Conservation (phyloP, 2,888 invertebrate genomes). For the Trachelus stipa region DNA sequence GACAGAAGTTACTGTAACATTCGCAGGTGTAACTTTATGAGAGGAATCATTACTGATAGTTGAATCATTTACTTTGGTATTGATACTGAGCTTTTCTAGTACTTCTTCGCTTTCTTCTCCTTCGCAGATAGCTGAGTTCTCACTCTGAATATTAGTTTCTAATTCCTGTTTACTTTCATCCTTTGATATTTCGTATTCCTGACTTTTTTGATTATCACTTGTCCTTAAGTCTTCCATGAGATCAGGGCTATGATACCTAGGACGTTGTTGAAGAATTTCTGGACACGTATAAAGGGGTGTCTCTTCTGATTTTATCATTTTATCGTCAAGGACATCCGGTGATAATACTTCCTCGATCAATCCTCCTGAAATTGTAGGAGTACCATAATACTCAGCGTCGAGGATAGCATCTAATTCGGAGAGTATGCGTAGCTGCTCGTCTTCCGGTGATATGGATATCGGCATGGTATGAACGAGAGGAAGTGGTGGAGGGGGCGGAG, state of each 20-base stretch:
- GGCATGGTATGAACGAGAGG: slow-evolving; percentile 22
- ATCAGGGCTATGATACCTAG: not conserved
- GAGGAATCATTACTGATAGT: not conserved
- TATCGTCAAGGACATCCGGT: not conserved
- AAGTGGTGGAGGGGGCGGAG: slow-evolving; percentile 23
- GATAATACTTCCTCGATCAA: slow-evolving; percentile 7
- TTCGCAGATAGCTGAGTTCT: not conserved
- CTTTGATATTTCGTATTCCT: not conserved
- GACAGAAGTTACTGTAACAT: not conserved
- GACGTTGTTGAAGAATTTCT: not conserved
- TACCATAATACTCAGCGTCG: slow-evolving; percentile 58
- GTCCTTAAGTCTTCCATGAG: not conserved
- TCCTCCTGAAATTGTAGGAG: slow-evolving; percentile 31
- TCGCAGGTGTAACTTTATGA: not conserved
- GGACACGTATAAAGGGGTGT: not conserved
- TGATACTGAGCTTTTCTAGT: not conserved
- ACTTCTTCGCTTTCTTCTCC: not conserved
- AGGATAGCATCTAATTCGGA: slow-evolving; percentile 60
- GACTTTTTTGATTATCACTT: not conserved
- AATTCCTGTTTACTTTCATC: not conserved
- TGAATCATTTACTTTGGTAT: not conserved
- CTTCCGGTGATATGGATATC: slow-evolving; percentile 47
- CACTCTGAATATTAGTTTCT: not conserved
- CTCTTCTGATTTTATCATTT: not conserved
- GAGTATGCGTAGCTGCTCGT: slow-evolving; percentile 59